Evolutionary conservation across 2,797 vertebrate species (phyloP).

Genomic region (Peromyscus nudipes): DNA sequence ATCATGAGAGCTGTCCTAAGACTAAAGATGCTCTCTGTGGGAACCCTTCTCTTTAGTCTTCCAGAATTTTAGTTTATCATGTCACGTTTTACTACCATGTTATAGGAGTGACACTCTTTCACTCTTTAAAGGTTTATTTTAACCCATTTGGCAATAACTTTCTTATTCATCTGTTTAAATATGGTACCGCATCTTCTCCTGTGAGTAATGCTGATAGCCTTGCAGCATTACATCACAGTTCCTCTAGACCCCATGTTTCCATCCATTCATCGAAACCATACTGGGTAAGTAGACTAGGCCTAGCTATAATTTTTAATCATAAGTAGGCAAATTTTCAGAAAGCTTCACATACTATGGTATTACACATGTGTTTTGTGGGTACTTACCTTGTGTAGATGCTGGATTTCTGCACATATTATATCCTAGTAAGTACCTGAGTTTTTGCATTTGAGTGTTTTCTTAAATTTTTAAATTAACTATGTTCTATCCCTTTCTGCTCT

Average conservation of each 20-base stretch:
- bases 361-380: neutral
- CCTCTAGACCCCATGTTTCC: conserved; percentile 9
- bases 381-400: conserved; percentile 19
- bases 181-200: neutral
- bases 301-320: neutral
- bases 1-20: neutral
- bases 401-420: conserved; percentile 26
- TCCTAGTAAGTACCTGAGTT: neutral
- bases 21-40: neutral
- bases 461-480: conserved; percentile 29
- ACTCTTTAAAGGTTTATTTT: conserved; percentile 29
- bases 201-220: neutral
- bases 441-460: neutral
- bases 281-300: neutral
- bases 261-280: neutral
- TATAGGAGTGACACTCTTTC: neutral
- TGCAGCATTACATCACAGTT: neutral
- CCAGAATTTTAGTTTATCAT: conserved; percentile 24
- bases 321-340: neutral
- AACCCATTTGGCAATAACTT: neutral
- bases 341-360: neutral
- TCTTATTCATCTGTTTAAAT: conserved; percentile 37
- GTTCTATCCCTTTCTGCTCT: neutral
- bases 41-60: neutral
- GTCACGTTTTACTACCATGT: conserved; percentile 4